These are phyloP conservation scores for Eolophus roseicapilla DNA, from an alignment of 2,113 vertebrate genomes.

Conservation along the genomic window DNA sequence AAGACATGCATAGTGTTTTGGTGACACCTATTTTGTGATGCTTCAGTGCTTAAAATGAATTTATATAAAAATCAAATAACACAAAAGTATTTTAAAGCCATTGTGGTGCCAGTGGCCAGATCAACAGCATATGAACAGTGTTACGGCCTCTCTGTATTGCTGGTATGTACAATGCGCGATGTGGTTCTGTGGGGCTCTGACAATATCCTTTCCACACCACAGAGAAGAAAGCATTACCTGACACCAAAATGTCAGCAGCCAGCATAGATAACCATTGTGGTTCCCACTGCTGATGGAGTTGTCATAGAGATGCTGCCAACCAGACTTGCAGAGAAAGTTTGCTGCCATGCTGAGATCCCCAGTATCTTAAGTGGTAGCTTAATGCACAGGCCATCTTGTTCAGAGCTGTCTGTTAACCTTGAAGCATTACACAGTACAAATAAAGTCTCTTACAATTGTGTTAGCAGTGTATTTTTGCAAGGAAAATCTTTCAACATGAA, in stretches of 20 bases:
- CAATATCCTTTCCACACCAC: background rate
- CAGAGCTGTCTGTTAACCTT: background rate
- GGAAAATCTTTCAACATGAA: background rate
- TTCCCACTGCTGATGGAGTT: background rate
- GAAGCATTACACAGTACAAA: background rate
- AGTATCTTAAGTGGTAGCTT: rapidly evolving
- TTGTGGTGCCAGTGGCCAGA: background rate
- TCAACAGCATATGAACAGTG: background rate
- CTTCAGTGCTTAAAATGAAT: background rate
- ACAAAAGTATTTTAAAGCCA: background rate
- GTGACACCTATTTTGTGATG: background rate
- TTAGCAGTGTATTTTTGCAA: background rate
- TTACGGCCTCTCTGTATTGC: background rate
- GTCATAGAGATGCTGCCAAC: background rate
- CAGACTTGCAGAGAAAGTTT: background rate
- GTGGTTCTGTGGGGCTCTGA: background rate
- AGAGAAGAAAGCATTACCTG: background rate
- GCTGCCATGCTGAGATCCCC: background rate
- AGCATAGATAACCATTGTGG: rapidly evolving
- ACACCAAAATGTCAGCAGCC: background rate
- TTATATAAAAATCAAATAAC: background rate
- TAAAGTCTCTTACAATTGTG: background rate
- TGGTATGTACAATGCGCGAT: rapidly evolving
- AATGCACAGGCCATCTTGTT: background rate
- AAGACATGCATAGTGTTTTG: background rate